phyloP scores from a whole-genome alignment of 2,888 invertebrate genomes.

The Craniophora ligustri region DNA sequence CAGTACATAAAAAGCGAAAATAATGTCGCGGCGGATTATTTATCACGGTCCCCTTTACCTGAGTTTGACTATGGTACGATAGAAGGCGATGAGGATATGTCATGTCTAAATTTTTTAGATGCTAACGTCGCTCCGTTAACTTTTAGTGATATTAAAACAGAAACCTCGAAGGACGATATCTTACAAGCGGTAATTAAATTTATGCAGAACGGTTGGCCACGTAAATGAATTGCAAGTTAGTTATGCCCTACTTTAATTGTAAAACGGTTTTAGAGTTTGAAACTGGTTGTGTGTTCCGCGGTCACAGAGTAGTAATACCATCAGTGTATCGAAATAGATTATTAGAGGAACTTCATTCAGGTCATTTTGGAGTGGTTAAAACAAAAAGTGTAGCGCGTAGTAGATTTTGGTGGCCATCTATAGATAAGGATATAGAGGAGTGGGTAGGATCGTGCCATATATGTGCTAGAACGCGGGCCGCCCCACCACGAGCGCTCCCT shows the following conservation, averaged over 20 bases:
- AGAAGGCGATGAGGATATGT: neutral
- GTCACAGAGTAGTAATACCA: constrained; percentile 18
- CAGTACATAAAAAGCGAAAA: constrained; percentile 8
- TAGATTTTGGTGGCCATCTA: constrained; percentile 14
- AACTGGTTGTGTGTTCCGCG: constrained; percentile 9
- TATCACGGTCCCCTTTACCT: constrained; percentile 3
- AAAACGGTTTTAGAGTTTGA: constrained; percentile 4
- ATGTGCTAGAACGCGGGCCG: constrained; percentile 1
- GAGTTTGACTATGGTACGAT: neutral
- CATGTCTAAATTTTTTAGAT: neutral
- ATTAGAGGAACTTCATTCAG: neutral
- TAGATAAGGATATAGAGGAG: constrained; percentile 10
- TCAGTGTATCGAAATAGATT: neutral
- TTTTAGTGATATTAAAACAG: neutral
- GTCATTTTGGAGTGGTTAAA: constrained; percentile 8
- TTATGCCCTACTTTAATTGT: constrained; percentile 12
- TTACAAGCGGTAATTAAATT: neutral
- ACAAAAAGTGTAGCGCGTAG: constrained; percentile 19
- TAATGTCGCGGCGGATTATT: constrained; percentile 9
- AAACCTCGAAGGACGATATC: neutral
- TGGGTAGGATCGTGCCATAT: constrained; percentile 4
- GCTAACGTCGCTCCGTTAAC: neutral
- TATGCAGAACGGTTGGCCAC: constrained; percentile 3
- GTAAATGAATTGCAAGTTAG: constrained; percentile 2
- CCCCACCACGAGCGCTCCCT: constrained; percentile 9